These are phyloP conservation scores for Ammodramus savannarum DNA, from an alignment of 2,113 vertebrate species.

Conservation along the genomic window DNA sequence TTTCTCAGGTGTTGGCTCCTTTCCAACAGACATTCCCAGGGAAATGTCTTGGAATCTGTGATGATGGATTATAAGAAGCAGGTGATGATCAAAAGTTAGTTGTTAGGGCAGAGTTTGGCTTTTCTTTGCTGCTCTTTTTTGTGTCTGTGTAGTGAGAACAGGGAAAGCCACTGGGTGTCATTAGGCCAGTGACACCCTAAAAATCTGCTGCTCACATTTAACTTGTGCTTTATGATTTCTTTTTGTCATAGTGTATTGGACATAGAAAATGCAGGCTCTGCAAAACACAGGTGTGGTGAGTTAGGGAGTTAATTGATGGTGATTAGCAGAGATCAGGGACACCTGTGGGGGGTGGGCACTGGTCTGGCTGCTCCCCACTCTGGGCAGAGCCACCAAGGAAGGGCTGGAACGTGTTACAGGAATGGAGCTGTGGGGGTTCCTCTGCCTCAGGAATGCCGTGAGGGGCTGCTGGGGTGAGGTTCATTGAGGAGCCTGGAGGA, in stretches of 20 bases:
- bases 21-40: background rate
- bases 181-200: background rate
- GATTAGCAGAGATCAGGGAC: background rate
- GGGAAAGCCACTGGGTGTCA: background rate
- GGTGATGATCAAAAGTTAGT: background rate
- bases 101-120: background rate
- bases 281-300: background rate
- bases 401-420: fast-evolving
- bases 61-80: background rate
- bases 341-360: background rate
- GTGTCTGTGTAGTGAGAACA: background rate
- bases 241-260: background rate
- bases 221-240: background rate
- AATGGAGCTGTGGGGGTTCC: fast-evolving
- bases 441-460: fast-evolving
- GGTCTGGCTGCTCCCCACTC: background rate
- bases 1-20: background rate
- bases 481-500: fast-evolving
- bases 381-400: background rate
- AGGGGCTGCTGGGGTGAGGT: fast-evolving
- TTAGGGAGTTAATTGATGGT: background rate
- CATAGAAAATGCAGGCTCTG: background rate
- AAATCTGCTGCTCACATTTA: background rate
- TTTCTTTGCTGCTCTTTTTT: background rate
- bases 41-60: background rate